phyloP scores from a whole-genome alignment of 2,888 invertebrate species.

The Cheilosia vulpina region DNA sequence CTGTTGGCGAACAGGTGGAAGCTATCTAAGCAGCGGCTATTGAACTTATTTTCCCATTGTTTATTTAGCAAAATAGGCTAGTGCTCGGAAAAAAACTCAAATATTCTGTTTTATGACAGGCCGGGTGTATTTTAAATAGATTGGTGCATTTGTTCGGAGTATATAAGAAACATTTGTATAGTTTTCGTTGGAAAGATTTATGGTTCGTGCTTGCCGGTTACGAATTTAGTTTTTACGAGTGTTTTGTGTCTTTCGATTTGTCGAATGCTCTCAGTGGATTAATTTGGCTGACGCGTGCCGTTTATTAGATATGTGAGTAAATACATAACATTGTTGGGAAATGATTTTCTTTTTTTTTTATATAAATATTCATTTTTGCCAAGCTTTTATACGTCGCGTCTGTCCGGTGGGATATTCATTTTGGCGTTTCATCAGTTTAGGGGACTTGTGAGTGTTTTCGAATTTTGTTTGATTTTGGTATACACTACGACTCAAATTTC shows the following conservation, averaged over 20 bases:
- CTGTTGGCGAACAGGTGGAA: slow-evolving; percentile 62
- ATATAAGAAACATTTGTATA: background rate
- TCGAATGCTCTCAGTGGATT: background rate
- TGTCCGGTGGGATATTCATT: too few species aligned
- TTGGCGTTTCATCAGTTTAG: too few species aligned
- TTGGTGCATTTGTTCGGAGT: slow-evolving; percentile 4
- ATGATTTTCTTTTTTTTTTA: too few species aligned
- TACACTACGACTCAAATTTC: too few species aligned
- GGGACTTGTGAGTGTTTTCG: too few species aligned
- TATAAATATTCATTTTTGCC: too few species aligned
- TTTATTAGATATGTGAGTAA: too few species aligned
- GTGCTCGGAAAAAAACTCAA: background rate
- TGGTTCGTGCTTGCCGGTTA: slow-evolving; percentile 14
- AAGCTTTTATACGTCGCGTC: too few species aligned
- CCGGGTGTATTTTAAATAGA: slow-evolving; percentile 25
- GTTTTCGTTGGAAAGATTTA: slow-evolving; percentile 22
- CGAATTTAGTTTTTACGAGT: slow-evolving; percentile 1
- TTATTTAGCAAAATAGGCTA: background rate
- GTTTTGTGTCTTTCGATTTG: background rate
- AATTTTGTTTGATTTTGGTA: too few species aligned
- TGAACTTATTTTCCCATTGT: slow-evolving; percentile 21
- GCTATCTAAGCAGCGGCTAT: slow-evolving; percentile 31
- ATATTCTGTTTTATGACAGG: slow-evolving; percentile 15
- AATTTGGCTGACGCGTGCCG: too few species aligned
- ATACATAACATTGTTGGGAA: too few species aligned